Evolutionary conservation across 2,888 invertebrate species (phyloP).

Genomic region (Amiota mariae): DNA sequence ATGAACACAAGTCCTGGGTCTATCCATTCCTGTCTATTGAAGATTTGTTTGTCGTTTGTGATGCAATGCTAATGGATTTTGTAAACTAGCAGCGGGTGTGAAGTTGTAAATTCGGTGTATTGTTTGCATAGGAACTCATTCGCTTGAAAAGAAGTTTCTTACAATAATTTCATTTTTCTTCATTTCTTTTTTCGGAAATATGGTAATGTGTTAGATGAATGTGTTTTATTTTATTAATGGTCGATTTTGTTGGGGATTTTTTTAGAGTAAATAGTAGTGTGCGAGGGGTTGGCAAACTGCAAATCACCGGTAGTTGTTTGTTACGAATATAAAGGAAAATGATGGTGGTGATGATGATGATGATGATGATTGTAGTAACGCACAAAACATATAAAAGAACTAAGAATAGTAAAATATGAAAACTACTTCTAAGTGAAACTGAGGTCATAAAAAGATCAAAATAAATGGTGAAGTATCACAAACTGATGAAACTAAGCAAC

Average conservation of each 20-base stretch:
- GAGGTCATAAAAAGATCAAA: too few relatives aligned
- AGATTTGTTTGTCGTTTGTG: conserved; percentile 17
- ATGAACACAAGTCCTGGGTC: neutral
- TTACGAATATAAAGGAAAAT: neutral
- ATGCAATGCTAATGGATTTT: conserved; percentile 57
- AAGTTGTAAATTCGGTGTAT: conserved; percentile 67
- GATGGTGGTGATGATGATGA: neutral
- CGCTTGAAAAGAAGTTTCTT: conserved; percentile 57
- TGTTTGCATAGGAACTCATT: conserved; percentile 66
- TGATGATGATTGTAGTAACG: neutral
- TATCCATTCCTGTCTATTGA: neutral
- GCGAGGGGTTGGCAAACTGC: too few relatives aligned
- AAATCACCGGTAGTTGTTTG: too few relatives aligned
- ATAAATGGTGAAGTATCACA: too few relatives aligned
- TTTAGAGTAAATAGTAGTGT: too few relatives aligned
- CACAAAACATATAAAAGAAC: too few relatives aligned
- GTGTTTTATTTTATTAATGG: conserved; percentile 14
- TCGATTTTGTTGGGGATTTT: conserved; percentile 46
- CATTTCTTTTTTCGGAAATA: neutral
- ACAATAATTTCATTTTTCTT: conserved; percentile 20
- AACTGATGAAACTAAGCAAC: too few relatives aligned
- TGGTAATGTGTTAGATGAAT: neutral
- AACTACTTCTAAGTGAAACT: too few relatives aligned
- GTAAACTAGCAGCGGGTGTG: conserved; percentile 62
- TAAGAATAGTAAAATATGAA: too few relatives aligned